Base-by-base conservation (phyloP, 2,113 vertebrate species). In the Megalops atlanticus region DNA sequence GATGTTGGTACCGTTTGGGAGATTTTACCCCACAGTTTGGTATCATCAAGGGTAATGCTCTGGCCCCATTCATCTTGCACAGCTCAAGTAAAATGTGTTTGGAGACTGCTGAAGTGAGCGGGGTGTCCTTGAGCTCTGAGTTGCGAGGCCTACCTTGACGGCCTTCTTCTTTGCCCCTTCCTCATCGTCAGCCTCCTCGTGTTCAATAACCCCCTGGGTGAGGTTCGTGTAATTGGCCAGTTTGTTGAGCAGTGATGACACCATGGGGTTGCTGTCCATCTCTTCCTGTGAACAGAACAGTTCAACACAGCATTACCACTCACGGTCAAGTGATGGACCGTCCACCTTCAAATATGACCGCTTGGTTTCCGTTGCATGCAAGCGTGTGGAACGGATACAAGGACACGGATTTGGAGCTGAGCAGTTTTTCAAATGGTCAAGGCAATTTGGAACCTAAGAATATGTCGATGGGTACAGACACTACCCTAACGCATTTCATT, bases 211-310 rank as follows among this genome's bases (percentile, higher is more conserved):
- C 27, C 98, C 98, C 91, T 99, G 98, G 79, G 95, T 96, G 81
- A 99, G 93, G 84, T 98, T 99, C 45, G 97, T 99, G 89, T 99
- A 99, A 90, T 97, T 98, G 31, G 96, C 97, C 84, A 99, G 91
- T 88, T 97, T 99, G 86, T 96, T 97, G 87, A 99, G 96, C 82
- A 99, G 94, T 0, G 97, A 98, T 3, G 98, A 97, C 86, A 99
- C 98, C 98, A 99, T 98, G 84, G 98, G 98, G 85, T 97, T 97
- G 87, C 97, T 99, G 89, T 99, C 98, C 96, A 99, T 98, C 88
- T 99, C 98, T 83, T 99, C 98, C 98, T 99, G 90, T 88, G 88
- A 87, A 39, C 84, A 72, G 27, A 35, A 78, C 3, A 47, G 40
- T 15, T 18, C 47, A 33, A 40, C 1, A 41, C 7, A 78, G 16